These are phyloP conservation scores for Ommatoiulus sabulosus DNA, from an alignment of 2,888 invertebrate species.

Conservation along the genomic window DNA sequence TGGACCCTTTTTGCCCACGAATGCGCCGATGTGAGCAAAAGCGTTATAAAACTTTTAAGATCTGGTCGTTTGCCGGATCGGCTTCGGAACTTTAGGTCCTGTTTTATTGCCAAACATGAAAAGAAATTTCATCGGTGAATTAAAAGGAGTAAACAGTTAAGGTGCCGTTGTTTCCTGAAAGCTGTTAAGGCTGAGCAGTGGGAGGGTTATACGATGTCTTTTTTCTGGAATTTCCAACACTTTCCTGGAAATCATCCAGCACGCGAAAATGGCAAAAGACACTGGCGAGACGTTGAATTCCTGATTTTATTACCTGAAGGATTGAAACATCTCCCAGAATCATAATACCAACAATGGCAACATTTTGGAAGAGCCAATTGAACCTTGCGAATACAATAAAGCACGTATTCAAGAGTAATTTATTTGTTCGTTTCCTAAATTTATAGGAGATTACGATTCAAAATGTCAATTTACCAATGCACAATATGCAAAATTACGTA, in stretches of 20 bases:
- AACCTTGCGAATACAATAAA: too few species aligned
- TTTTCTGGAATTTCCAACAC: neutral
- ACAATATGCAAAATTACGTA: too few species aligned
- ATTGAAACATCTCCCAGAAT: neutral
- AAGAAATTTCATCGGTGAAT: neutral
- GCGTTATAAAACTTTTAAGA: neutral
- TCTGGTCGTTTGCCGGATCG: neutral
- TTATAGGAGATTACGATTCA: too few species aligned
- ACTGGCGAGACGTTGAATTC: neutral
- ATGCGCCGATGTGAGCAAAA: neutral
- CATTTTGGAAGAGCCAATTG: too few species aligned
- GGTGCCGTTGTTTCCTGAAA: slow-evolving; percentile 2
- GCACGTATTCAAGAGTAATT: too few species aligned
- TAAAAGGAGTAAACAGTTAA: neutral
- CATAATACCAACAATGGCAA: neutral
- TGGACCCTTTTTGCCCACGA: neutral
- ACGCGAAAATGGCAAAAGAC: neutral
- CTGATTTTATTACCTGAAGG: neutral
- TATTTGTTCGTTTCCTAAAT: too few species aligned
- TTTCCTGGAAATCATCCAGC: neutral
- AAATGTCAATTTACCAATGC: too few species aligned
- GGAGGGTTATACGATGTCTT: neutral
- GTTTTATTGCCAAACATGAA: neutral
- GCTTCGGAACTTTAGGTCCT: neutral
- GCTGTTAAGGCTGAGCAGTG: neutral